Conservation (phyloP, 2,113 vertebrate species). For the Alouatta palliata region DNA sequence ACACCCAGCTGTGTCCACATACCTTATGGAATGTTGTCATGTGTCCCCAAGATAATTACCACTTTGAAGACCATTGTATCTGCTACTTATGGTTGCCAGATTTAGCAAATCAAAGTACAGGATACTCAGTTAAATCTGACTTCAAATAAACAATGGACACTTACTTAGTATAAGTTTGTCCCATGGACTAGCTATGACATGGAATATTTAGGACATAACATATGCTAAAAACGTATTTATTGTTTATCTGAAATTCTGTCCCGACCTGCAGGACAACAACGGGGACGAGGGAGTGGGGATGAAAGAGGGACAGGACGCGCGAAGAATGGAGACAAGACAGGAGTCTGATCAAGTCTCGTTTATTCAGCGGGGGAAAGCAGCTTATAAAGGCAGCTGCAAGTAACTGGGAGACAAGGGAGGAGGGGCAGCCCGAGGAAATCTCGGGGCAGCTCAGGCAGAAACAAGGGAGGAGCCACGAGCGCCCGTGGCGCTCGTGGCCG, state of each 20-base stretch:
- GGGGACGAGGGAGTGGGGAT: too few species aligned
- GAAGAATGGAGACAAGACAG: too few species aligned
- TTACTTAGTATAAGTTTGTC: neutral
- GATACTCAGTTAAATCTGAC: neutral
- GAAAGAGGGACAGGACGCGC: too few species aligned
- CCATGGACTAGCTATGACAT: neutral
- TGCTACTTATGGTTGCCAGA: neutral
- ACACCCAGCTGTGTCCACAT: neutral
- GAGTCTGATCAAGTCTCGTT: too few species aligned
- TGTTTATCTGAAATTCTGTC: conserved; percentile 35
- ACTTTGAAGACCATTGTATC: neutral
- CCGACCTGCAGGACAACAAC: too few species aligned
- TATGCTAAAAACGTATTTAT: neutral
- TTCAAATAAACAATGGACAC: neutral
- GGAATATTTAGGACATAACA: neutral
- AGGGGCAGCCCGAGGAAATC: too few species aligned
- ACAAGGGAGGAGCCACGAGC: too few species aligned
- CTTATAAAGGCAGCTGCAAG: too few species aligned
- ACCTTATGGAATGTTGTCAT: neutral
- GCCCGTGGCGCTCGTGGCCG: too few species aligned
- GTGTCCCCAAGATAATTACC: neutral
- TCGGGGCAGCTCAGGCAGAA: too few species aligned
- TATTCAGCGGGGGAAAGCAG: too few species aligned
- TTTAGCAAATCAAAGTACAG: neutral
- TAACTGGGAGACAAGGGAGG: too few species aligned